Conservation (phyloP, 2,797 vertebrate species). For the Lithobates pipiens region DNA sequence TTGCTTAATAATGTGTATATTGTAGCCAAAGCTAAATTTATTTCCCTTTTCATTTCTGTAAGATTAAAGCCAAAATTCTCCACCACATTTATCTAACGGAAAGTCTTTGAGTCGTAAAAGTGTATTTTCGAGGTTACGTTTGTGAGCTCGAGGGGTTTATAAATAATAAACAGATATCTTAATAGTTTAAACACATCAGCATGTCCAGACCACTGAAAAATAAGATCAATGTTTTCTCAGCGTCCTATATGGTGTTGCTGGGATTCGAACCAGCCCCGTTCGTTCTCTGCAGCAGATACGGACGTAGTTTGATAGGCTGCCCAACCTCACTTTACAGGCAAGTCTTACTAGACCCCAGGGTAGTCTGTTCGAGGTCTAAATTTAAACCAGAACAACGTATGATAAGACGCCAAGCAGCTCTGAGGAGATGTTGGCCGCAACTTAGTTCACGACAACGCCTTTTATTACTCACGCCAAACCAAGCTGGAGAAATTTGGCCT, state of each 20-base stretch:
- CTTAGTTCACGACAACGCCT: conserved; percentile 2
- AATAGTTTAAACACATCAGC: not conserved
- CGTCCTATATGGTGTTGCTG: not conserved
- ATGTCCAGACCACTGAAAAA: not conserved
- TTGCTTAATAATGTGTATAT: not conserved
- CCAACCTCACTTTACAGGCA: not conserved
- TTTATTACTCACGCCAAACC: conserved; percentile 14
- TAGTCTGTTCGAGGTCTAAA: conserved; percentile 2
- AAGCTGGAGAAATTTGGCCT: conserved; percentile 1
- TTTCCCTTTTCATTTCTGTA: not conserved
- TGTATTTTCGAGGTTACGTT: not conserved
- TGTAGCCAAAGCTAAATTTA: not conserved
- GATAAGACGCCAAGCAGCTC: conserved; percentile 22
- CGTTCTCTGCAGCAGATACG: not conserved
- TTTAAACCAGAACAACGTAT: conserved; percentile 17
- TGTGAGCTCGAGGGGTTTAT: not conserved
- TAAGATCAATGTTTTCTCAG: not conserved
- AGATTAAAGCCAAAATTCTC: not conserved
- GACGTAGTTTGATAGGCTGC: not conserved
- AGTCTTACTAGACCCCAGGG: not conserved
- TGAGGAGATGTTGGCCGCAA: conserved; percentile 10
- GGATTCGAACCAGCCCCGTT: not conserved
- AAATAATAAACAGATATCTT: conserved; percentile 10
- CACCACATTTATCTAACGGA: not conserved
- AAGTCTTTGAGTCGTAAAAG: not conserved